Base-by-base conservation (phyloP, 2,888 invertebrate genomes). In the Drosophila pegasa region DNA sequence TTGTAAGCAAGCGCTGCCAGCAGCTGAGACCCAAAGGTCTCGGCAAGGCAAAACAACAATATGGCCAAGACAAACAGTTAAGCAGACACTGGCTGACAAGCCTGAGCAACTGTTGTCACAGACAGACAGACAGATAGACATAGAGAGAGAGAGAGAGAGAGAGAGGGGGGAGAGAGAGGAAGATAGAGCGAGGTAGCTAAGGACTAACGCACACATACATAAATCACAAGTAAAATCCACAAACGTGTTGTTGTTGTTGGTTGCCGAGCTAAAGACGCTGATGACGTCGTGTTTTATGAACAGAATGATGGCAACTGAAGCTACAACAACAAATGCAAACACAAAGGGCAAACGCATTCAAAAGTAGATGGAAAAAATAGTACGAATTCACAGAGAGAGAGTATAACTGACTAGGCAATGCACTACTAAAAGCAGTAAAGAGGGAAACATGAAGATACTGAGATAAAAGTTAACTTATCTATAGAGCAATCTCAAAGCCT, bases 221-320 rank as follows among this genome's bases (percentile, higher is more conserved):
- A 88, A 78, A 85, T 87, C 87, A 75, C 55, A 69, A 70, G 66
- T 63, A 72, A 80, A 87, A 84, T 80, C 81, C 80, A 65, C 75
- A 75, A 73, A 87, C 82, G 84, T 84, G 27, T 43, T 38, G 55
- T 51, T 58, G 52, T 52, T 37, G 47, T 31, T 65, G 47, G 29
- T 61, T 66, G 40, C 35, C 68, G 75, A 61, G 52, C 65, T 54
- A 75, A 78, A 80, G 84, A 76, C 70, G 66, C 66, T 74, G 83
- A 78, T 87, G 85, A 83, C 67, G 85, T 79, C 56, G 61, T 83
- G 80, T 68, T 80, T 77, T 81, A 66, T 79, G 79, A 79, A 77
- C 80, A 60, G 71, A 75, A 67, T 69, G 83, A 84, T 73, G 83
- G 77, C 77, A 77, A 55, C 66, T 59, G 58, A 71, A 58, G 64